Evolutionary conservation across 1,140 invertebrate species (phyloP).

Genomic region (Brachionus rubens): DNA sequence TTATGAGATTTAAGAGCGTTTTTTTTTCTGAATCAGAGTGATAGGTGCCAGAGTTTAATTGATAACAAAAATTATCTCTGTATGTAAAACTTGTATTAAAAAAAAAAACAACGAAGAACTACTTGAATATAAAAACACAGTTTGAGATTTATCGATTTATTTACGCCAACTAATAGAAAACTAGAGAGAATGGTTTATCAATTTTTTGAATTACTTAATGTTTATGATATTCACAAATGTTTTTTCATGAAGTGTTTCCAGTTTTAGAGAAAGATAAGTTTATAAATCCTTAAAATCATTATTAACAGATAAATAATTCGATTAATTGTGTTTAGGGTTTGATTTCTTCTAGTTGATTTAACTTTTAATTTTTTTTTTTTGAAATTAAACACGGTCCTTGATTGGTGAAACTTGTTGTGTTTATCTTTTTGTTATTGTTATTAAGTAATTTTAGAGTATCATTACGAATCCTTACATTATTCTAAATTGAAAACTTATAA

Average conservation of each 20-base stretch:
- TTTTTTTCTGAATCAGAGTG: no score
- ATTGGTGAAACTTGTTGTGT: background rate
- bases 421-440: background rate
- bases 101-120: no score
- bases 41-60: background rate
- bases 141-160: slow-evolving; percentile 31
- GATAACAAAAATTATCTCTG: slow-evolving; percentile 34
- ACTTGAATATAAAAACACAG: background rate
- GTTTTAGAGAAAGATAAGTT: no score
- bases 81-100: no score
- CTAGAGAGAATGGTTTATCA: background rate
- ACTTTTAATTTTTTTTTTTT: slow-evolving; percentile 1
- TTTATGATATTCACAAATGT: background rate
- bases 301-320: slow-evolving; percentile 30
- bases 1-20: no score
- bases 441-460: background rate
- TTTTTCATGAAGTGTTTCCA: no score
- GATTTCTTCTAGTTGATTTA: background rate
- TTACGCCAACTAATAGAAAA: slow-evolving; percentile 8
- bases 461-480: no score
- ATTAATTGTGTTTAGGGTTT: background rate
- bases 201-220: slow-evolving; percentile 17
- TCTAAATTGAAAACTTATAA: no score
- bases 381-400: slow-evolving; percentile 17
- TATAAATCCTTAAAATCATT: background rate